Base-by-base conservation (phyloP, 2,797 vertebrate genomes). In the Mormyrus hasselquistii region DNA sequence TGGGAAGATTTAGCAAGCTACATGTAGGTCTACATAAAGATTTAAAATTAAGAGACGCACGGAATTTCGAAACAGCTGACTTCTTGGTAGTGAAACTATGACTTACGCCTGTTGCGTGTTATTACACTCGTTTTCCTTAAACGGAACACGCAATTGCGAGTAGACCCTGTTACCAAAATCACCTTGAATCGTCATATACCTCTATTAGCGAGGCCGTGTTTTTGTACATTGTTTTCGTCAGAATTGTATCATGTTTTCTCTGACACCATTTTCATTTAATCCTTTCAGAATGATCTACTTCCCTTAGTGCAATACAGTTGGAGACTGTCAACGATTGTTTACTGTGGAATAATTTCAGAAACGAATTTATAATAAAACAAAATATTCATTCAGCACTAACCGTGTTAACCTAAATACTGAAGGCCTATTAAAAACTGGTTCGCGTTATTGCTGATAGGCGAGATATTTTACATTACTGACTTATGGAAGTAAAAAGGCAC, bases 21-120 rank as follows among this genome's bases (percentile, higher is more conserved):
- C 53, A 34, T n/a, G 34, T 83, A 73, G 65, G 65, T 29, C 65
- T 38, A 59, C 25, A 34, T 52, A n/a, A 59, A 57, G 55, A 44
- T 89, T 89, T 89, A 52, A 50, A 86, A 89, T 86, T 86, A 89
- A 50, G 65, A 86, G 82, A 76, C 41, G 62, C 5, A 79, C 73
- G 44, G n/a, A 9, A 41, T 79, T 79, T 79, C 7, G 19, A 44
- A 44, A 19, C 34, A 41, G 73, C 73, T 79, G 73, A 44, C 73
- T 44, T 41, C 25, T 41, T 76, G 4, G 14, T 44, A 19, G 38
- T 14, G 34, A 76, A 19, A 76, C 34, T 4, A n/a, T 8, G 14
- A 44, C 16, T n/a, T 41, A 50, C 10, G 29, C 65, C 65, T 73
- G 4, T 73, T 73, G 10, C 29, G 29, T 34, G 65, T 34, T 34